Evolutionary conservation across 2,113 vertebrate species (phyloP).

Genomic region (Marcusenius ussheri): DNA sequence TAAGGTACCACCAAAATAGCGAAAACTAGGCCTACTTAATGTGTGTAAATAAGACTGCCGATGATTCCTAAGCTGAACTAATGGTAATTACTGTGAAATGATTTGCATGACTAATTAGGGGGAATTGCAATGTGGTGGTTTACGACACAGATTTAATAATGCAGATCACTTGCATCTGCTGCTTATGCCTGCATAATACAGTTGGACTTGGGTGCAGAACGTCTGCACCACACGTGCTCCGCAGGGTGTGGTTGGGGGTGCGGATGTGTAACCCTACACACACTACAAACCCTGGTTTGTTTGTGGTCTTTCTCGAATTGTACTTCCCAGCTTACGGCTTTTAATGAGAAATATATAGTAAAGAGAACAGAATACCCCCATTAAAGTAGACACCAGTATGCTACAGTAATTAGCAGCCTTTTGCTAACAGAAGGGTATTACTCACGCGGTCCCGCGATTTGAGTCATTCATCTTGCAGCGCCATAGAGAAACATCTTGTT

Average conservation of each 20-base stretch:
- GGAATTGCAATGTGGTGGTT: conserved; percentile 5
- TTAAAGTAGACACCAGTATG: background rate
- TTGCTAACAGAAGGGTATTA: conserved; percentile 3
- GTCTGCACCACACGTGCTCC: background rate
- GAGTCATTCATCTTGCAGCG: background rate
- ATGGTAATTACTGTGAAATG: conserved; percentile 9
- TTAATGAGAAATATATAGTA: background rate
- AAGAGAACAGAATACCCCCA: background rate
- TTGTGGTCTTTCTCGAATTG: background rate
- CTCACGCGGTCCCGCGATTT: background rate
- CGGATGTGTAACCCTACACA: background rate
- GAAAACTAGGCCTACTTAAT: conserved; percentile 8
- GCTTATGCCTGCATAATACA: background rate
- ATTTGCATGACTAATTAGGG: conserved; percentile 11
- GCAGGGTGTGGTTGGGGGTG: background rate
- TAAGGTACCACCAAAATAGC: background rate
- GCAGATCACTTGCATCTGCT: background rate
- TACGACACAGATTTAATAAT: background rate
- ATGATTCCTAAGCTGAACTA: conserved; percentile 9
- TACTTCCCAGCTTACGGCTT: background rate
- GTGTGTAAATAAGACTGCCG: conserved; percentile 7
- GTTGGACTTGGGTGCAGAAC: background rate
- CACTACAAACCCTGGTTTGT: background rate
- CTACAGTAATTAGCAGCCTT: background rate
- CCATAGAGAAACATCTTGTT: background rate